Evolutionary conservation across 2,113 vertebrate genomes (phyloP), one percentile per base, ranked within the genome.

Genomic region (Rhinolophus ferrumequinum): DNA sequence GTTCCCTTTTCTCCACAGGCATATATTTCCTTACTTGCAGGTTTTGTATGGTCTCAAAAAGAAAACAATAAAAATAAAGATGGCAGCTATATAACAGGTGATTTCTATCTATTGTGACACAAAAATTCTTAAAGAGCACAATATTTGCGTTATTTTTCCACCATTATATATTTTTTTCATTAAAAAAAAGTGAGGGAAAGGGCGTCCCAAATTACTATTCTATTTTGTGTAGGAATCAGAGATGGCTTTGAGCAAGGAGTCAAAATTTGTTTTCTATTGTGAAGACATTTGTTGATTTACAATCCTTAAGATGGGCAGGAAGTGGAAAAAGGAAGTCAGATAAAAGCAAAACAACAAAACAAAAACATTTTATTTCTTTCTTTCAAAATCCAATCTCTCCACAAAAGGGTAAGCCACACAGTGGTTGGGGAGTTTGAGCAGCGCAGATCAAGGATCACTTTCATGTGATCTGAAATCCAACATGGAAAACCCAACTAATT

Each of bases 1-100:
- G 21, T 26, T 54, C 10, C 13, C 30, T 50, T 33, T 66, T 28
- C 70, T 35, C 26, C 9, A 13, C 0, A 8, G 0, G 0, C 16
- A 44, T 35, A 21, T 21, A 50, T 1, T 35, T 26, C 41, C 19
- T 90, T 22, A 11, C 2, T 3, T 12, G 5, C 5, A 56, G 15
- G 11, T 86, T 88, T 47, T 26, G 11, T 44, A 21, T 10, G 41
- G 3, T 58, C 47, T 92, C 6, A 33, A 67, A 60, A 79, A 35
- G 44, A 26, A 80, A 75, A 38, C 47, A 21, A 14, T 26, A n/a
- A 38, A 81, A 54, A 33, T 41, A 58, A 47, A 72, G 5, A 30
- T 2, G 9, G 8, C 26, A 70, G 19, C 21, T 54, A 35, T 62
- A 52, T 41, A 64, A 76, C 5, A 13, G 30, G 28, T 16, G 47